Conservation (phyloP, 1,140 invertebrate species). For the Rhyzopertha dominica region DNA sequence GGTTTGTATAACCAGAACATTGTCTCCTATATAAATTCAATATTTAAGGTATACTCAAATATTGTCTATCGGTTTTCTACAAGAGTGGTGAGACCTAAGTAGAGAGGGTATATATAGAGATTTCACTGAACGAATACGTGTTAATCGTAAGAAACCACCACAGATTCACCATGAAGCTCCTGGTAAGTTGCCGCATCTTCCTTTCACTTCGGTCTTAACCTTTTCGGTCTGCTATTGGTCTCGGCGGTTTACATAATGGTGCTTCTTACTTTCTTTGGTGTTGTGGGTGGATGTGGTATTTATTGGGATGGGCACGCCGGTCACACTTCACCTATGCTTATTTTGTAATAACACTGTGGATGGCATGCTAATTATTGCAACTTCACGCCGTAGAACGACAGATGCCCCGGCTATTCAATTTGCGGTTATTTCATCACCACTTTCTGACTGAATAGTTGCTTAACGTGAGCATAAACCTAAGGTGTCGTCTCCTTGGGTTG, state of each 20-base stretch:
- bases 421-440: too few relatives aligned
- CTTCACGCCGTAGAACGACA: too few relatives aligned
- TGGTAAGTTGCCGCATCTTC: conserved; percentile 31
- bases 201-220: conserved; percentile 29
- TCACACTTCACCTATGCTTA: too few relatives aligned
- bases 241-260: conserved; percentile 18
- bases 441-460: too few relatives aligned
- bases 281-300: conserved; percentile 14
- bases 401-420: too few relatives aligned
- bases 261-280: conserved; percentile 16
- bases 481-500: too few relatives aligned
- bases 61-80: conserved; percentile 9
- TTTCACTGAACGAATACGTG: conserved; percentile 25
- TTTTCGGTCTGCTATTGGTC: conserved; percentile 21
- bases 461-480: too few relatives aligned
- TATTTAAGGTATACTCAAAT: conserved; percentile 14
- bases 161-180: conserved; percentile 31
- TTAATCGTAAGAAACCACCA: conserved; percentile 9
- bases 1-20: too few relatives aligned
- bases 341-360: too few relatives aligned
- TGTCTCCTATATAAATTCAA: too few relatives aligned
- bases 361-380: too few relatives aligned
- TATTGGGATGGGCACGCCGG: conserved; percentile 16
- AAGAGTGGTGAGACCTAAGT: conserved; percentile 22
- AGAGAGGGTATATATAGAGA: conserved; percentile 34